Percentiles rank a stretch among this genome's conserved stretches.
Evolutionary conservation across 1,140 invertebrate genomes (phyloP).

Genomic region (Sycobia sp.): DNA sequence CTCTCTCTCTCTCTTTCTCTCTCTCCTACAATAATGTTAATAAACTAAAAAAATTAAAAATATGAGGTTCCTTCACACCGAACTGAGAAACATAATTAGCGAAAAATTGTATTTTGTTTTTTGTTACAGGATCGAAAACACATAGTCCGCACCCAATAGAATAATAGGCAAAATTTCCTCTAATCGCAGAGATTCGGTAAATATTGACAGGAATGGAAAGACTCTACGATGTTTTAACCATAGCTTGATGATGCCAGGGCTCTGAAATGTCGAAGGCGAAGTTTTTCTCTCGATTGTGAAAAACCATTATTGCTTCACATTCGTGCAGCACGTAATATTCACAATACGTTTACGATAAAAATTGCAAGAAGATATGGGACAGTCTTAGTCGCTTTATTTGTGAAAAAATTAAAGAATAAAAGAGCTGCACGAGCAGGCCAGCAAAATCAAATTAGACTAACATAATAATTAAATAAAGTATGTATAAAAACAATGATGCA

Average conservation of each 20-base stretch:
- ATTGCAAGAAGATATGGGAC: too few species aligned
- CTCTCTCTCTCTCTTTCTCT: neutral
- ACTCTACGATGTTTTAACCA: constrained; percentile 44
- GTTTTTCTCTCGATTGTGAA: constrained; percentile 23
- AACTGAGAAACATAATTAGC: neutral
- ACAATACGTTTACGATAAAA: too few species aligned
- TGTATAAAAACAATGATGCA: too few species aligned
- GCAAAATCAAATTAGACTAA: too few species aligned
- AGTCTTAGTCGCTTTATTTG: too few species aligned
- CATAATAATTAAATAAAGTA: too few species aligned
- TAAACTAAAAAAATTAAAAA: constrained; percentile 1
- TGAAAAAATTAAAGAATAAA: too few species aligned
- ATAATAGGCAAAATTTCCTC: neutral
- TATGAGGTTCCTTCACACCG: neutral
- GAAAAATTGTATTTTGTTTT: constrained; percentile 37
- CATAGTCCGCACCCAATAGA: constrained; percentile 44
- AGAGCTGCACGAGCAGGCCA: too few species aligned
- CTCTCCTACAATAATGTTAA: too few species aligned
- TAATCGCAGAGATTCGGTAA: constrained; percentile 12
- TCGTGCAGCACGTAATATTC: too few species aligned
- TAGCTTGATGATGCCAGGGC: neutral
- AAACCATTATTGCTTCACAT: too few species aligned
- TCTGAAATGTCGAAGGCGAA: constrained; percentile 41
- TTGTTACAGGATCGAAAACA: constrained; percentile 52
- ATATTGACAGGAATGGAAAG: constrained; percentile 25